Conservation (phyloP, 2,113 vertebrate genomes). For the Syngnathus scovelli region DNA sequence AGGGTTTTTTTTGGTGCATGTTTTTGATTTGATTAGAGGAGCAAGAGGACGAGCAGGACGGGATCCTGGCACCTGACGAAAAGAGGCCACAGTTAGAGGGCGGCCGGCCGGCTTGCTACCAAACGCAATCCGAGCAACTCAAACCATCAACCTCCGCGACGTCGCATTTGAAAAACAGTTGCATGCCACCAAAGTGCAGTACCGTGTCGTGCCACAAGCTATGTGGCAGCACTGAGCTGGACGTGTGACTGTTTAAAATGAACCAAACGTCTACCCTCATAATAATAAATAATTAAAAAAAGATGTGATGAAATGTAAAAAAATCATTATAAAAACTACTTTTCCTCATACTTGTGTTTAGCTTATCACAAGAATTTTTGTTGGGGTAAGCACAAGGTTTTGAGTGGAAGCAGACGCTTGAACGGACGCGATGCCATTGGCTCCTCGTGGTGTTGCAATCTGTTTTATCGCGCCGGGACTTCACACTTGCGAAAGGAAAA, state of each 20-base stretch:
- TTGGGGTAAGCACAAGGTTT: neutral
- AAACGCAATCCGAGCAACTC: no score
- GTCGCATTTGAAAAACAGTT: no score
- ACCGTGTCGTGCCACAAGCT: no score
- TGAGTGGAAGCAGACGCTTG: neutral
- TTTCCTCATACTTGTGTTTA: neutral
- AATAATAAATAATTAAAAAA: no score
- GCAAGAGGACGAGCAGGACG: constrained; percentile 67
- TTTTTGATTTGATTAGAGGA: constrained; percentile 50
- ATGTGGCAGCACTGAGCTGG: no score
- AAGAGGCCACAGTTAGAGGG: constrained; percentile 49
- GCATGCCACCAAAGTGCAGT: no score
- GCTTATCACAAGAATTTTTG: no score
- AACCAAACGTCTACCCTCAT: no score
- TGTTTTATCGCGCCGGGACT: constrained; percentile 3
- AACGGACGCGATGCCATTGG: neutral
- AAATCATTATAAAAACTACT: no score
- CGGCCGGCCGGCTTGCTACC: neutral
- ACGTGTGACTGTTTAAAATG: no score
- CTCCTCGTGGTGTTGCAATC: neutral
- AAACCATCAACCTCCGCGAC: neutral
- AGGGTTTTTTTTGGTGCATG: neutral
- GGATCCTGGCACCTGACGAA: constrained; percentile 69
- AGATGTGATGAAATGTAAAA: no score
- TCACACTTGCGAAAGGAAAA: constrained; percentile 13